Evolutionary conservation across 2,113 vertebrate species (phyloP).

Genomic region (Pogonocichla stellata): DNA sequence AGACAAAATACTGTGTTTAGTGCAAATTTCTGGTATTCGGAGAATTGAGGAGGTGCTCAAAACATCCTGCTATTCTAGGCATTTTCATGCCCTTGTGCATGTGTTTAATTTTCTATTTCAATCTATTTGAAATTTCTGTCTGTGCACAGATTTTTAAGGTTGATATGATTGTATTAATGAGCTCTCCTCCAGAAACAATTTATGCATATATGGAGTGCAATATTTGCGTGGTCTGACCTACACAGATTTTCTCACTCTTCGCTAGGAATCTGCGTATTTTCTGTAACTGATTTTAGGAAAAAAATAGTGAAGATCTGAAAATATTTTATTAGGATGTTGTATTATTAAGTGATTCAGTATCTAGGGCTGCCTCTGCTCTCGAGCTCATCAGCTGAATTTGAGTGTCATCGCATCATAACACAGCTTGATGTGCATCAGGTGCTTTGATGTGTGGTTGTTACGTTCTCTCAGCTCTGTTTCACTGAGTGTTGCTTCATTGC

Average conservation of each 20-base stretch:
- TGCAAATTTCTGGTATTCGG: not conserved
- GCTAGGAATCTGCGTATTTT: not conserved
- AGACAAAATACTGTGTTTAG: not conserved
- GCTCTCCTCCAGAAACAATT: not conserved
- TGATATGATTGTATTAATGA: not conserved
- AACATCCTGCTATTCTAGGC: not conserved
- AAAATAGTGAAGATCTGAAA: not conserved
- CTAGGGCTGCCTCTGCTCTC: not conserved
- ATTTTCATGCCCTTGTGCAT: not conserved
- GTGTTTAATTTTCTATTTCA: not conserved
- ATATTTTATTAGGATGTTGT: not conserved
- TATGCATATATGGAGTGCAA: not conserved
- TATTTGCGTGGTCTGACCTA: not conserved
- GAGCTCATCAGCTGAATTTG: not conserved
- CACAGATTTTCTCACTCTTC: not conserved
- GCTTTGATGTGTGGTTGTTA: not conserved
- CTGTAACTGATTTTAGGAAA: not conserved
- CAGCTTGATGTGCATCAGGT: not conserved
- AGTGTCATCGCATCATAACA: not conserved
- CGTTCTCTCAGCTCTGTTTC: not conserved
- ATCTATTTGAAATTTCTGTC: not conserved
- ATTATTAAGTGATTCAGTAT: not conserved
- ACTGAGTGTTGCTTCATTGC: not conserved
- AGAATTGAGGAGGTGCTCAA: not conserved
- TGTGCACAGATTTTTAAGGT: not conserved